These are phyloP conservation scores for Nixonia krombeini DNA, from an alignment of 1,140 invertebrate species.

Conservation along the genomic window DNA sequence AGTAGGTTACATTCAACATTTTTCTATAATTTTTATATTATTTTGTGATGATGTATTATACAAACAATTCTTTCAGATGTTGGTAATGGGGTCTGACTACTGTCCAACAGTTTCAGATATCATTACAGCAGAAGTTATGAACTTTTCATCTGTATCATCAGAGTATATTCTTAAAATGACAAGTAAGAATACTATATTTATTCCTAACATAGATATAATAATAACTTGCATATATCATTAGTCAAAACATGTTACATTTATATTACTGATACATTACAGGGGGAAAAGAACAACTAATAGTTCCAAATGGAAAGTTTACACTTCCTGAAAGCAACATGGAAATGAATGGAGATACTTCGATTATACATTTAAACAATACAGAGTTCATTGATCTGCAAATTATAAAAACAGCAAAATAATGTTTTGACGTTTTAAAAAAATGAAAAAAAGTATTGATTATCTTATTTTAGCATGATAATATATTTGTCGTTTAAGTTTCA, in stretches of 20 bases:
- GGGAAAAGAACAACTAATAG: neutral
- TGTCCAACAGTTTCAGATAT: conserved; percentile 11
- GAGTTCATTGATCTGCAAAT: conserved; percentile 15
- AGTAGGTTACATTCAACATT: conserved; percentile 11
- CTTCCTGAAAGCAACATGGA: neutral
- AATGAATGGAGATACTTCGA: conserved; percentile 13
- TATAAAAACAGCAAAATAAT: neutral
- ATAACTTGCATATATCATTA: no score
- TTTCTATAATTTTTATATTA: no score
- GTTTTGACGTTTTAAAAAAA: no score
- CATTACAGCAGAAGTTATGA: conserved; percentile 23
- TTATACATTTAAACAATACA: conserved; percentile 10
- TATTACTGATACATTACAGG: neutral
- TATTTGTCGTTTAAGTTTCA: no score
- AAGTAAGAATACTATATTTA: no score
- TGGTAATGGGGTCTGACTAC: conserved; percentile 29
- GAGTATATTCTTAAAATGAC: no score
- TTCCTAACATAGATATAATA: no score
- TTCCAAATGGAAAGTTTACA: neutral
- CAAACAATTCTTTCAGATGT: conserved; percentile 12
- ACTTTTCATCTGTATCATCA: no score
- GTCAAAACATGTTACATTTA: no score
- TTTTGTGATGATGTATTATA: neutral
- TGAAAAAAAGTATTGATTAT: no score
- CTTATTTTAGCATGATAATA: no score